Evolutionary conservation across 2,113 vertebrate genomes (phyloP).

Genomic region (Scomber scombrus): DNA sequence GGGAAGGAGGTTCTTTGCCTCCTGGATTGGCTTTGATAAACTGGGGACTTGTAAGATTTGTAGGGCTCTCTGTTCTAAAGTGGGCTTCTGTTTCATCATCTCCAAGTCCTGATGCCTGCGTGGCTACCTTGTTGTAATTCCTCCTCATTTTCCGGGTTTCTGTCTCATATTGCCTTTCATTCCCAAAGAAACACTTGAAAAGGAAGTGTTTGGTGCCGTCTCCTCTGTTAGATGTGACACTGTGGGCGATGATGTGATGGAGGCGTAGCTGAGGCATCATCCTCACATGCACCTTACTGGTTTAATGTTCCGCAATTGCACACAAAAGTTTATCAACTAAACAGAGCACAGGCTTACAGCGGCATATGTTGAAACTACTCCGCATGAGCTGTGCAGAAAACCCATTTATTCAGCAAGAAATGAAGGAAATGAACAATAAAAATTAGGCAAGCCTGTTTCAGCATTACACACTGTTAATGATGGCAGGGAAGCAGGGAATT

Average conservation of each 20-base stretch:
- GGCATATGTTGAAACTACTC: conserved; percentile 40
- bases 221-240: conserved; percentile 72
- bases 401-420: conserved; percentile 19
- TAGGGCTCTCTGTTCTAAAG: conserved; percentile 80
- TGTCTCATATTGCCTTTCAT: conserved; percentile 67
- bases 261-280: conserved; percentile 62
- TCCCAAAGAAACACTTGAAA: conserved; percentile 70
- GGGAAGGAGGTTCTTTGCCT: conserved; percentile 57
- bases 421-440: conserved; percentile 29
- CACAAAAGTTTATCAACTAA: conserved; percentile 71
- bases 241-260: conserved; percentile 78
- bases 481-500: conserved; percentile 35
- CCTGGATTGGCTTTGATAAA: conserved; percentile 79
- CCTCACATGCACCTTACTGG: conserved; percentile 60
- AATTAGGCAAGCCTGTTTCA: conserved; percentile 23
- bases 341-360: conserved; percentile 38
- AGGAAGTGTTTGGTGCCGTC: conserved; percentile 64
- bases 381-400: conserved; percentile 2
- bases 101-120: conserved; percentile 53
- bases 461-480: conserved; percentile 49
- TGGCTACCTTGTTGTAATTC: conserved; percentile 80
- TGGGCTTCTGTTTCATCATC: conserved; percentile 81
- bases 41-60: conserved; percentile 73
- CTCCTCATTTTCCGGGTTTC: conserved; percentile 68
- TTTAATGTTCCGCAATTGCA: conserved; percentile 65